Conservation (phyloP, 2,888 invertebrate genomes). For the Quadroppia sp. region DNA sequence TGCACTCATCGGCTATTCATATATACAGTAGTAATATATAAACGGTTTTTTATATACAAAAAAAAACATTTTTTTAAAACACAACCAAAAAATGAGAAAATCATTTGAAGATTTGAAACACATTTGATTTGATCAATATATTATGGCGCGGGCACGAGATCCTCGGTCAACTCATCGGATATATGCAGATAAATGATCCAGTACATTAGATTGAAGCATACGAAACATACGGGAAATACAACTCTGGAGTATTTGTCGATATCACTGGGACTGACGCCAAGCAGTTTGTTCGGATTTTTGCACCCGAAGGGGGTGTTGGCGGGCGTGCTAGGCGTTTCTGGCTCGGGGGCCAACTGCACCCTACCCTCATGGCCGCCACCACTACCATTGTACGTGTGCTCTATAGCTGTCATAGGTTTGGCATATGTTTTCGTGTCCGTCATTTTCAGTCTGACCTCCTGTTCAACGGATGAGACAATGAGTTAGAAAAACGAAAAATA, state of each 20-base stretch:
- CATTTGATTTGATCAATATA: no score
- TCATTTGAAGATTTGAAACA: no score
- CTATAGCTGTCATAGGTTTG: background rate
- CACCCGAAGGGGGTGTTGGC: constrained; percentile 26
- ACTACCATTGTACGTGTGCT: constrained; percentile 6
- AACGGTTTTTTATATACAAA: no score
- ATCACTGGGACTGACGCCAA: constrained; percentile 89
- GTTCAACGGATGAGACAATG: no score
- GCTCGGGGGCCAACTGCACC: no score
- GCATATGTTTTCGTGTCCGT: constrained; percentile 27
- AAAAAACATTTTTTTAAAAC: no score
- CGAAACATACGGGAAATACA: constrained; percentile 96
- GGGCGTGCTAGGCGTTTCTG: background rate
- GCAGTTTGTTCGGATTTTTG: constrained; percentile 85
- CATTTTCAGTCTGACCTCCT: constrained; percentile 36
- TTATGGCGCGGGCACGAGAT: constrained; percentile 34
- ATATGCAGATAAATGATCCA: constrained; percentile 96
- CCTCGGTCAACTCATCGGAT: constrained; percentile 62
- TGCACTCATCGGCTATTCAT: no score
- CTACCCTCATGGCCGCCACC: no score
- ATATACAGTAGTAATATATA: no score
- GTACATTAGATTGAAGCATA: constrained; percentile 97
- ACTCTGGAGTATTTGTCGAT: constrained; percentile 99
- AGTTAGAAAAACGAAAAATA: no score
- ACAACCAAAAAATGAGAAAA: no score